Evolutionary conservation across 1,140 invertebrate genomes (phyloP).

Genomic region (Daktulosphaira vitifoliae): DNA sequence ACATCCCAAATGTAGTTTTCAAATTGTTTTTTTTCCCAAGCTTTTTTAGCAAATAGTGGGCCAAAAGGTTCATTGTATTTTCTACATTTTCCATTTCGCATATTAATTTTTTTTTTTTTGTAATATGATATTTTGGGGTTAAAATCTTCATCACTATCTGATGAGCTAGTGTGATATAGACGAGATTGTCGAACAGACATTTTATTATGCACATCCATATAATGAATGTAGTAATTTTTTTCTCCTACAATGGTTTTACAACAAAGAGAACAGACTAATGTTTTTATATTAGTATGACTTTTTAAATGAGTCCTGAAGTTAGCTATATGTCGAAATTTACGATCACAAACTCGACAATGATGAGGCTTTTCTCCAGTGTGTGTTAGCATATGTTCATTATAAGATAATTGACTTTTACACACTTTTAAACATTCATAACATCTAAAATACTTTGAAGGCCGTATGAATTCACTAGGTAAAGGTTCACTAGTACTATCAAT

Average conservation of each 20-base stretch:
- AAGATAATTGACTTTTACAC: slow-evolving; percentile 34
- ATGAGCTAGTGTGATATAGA: slow-evolving; percentile 5
- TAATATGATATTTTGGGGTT: slow-evolving; percentile 24
- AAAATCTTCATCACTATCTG: slow-evolving; percentile 31
- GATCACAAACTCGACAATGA: slow-evolving; percentile 53
- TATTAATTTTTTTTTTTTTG: slow-evolving; percentile 27
- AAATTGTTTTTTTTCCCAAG: slow-evolving; percentile 25
- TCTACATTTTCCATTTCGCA: background rate
- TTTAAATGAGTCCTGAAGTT: slow-evolving; percentile 35
- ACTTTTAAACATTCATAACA: slow-evolving; percentile 17
- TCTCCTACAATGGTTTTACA: slow-evolving; percentile 23
- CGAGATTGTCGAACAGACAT: background rate
- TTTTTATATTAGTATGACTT: slow-evolving; percentile 30
- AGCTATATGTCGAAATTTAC: slow-evolving; percentile 37
- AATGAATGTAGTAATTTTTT: slow-evolving; percentile 31
- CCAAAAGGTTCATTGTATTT: slow-evolving; percentile 24
- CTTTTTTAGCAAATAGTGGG: slow-evolving; percentile 27
- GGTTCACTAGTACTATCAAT: slow-evolving; percentile 27
- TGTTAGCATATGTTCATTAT: slow-evolving; percentile 48
- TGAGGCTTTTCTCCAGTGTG: slow-evolving; percentile 54
- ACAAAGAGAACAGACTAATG: slow-evolving; percentile 29
- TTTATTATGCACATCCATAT: slow-evolving; percentile 30
- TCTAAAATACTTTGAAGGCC: slow-evolving; percentile 16
- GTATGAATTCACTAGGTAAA: slow-evolving; percentile 10
- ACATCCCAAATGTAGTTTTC: slow-evolving; percentile 5